Evolutionary conservation across 2,888 invertebrate species (phyloP), one percentile per base, ranked within the genome.

Genomic region (Dryomyza anilis): DNA sequence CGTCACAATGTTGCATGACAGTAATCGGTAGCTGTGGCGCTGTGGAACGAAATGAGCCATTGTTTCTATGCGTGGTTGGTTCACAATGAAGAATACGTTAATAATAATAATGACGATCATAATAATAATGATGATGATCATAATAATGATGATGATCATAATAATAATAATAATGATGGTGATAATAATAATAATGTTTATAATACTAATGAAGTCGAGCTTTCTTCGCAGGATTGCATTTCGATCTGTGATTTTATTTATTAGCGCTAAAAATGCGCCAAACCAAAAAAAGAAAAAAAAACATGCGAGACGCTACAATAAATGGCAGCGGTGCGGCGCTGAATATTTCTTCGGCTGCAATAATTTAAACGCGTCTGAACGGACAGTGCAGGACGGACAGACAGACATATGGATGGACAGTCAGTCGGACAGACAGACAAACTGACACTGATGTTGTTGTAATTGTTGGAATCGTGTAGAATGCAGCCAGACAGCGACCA

Each of bases 231-330:
- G 36, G 55, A 36, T 36, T 21, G 55, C 36, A 36, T 39, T 33
- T 55, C 50, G 36, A 33, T 21, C 23, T 36, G 33, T 55, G 36
- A 55, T 55, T 55, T 55, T 55, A n/a, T n/a, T n/a, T n/a, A 55
- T 55, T 33, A 55, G 36, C 55, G 10, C 21, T 36, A 12, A 52
- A 52, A 36, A 55, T 36, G 55, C 33, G 36, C 55, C 12, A n/a
- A 5, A 4, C 25, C 27, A 25, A 36, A 33, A 16, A 53, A 16
- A 33, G 36, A 14, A 21, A 55, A 33, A n/a, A n/a, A n/a, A n/a
- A n/a, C n/a, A n/a, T n/a, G n/a, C n/a, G n/a, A n/a, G n/a, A n/a
- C n/a, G n/a, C n/a, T n/a, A n/a, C n/a, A n/a, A n/a, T n/a, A n/a
- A n/a, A n/a, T n/a, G n/a, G n/a, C n/a, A n/a, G n/a, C n/a, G n/a